phyloP scores from a whole-genome alignment of 2,113 vertebrate genomes.

The Lonchura striata region DNA sequence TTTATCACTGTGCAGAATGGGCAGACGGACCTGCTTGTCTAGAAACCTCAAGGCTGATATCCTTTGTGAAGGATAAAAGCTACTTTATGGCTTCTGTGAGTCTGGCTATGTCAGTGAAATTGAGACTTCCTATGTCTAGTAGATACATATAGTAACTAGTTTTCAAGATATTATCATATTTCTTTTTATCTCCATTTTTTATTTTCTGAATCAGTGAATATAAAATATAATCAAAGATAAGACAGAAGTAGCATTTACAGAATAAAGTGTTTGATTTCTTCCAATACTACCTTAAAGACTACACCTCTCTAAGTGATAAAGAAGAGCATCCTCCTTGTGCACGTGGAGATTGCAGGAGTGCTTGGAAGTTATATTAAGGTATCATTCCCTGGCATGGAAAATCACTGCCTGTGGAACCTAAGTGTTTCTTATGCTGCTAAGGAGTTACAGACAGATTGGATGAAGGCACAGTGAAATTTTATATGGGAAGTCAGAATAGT shows the following conservation, averaged over 20 bases:
- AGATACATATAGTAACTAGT: not conserved
- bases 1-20: fast-evolving
- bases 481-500: not conserved
- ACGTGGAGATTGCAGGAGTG: not conserved
- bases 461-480: not conserved
- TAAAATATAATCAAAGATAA: not conserved
- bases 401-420: not conserved
- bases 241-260: not conserved
- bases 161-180: not conserved
- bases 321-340: not conserved
- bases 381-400: not conserved
- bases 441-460: not conserved
- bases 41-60: not conserved
- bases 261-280: not conserved
- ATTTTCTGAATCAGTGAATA: not conserved
- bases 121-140: not conserved
- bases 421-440: not conserved
- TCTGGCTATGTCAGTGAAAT: not conserved
- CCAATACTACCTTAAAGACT: not conserved
- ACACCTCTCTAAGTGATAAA: not conserved
- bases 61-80: not conserved
- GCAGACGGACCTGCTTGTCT: not conserved
- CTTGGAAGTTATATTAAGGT: not conserved
- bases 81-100: not conserved
- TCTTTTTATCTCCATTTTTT: not conserved